phyloP scores from a whole-genome alignment of 2,797 vertebrate species.

The Platalea minor region DNA sequence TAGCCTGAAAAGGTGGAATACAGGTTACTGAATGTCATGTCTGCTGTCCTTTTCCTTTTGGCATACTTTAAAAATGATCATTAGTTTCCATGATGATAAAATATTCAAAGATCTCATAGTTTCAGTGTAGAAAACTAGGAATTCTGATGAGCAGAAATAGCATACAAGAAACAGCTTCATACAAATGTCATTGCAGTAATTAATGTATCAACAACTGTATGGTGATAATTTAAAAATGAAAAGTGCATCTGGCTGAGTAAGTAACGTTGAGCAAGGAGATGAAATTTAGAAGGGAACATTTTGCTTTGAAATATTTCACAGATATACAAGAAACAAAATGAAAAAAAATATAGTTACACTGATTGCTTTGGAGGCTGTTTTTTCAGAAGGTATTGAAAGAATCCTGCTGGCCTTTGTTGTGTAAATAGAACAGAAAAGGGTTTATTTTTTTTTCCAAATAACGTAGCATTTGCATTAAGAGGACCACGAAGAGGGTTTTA shows the following conservation, averaged over 20 bases:
- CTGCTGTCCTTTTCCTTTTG: background rate
- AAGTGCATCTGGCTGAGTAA: background rate
- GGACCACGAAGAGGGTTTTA: background rate
- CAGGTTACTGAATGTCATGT: background rate
- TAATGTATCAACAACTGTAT: background rate
- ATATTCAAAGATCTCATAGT: background rate
- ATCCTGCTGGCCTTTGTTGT: background rate
- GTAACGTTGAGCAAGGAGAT: background rate
- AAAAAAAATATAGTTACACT: background rate
- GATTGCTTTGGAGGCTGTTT: background rate
- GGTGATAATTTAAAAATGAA: background rate
- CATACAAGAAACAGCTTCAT: background rate
- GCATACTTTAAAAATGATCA: background rate
- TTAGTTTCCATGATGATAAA: background rate
- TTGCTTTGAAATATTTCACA: background rate
- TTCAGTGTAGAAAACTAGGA: background rate
- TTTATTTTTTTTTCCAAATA: background rate
- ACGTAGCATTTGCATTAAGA: background rate
- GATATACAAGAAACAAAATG: background rate
- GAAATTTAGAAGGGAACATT: background rate
- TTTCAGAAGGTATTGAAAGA: background rate
- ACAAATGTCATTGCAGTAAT: conserved; percentile 3
- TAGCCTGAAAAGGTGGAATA: background rate
- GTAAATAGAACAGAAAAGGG: background rate
- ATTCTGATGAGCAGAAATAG: background rate